Evolutionary conservation across 2,888 invertebrate species (phyloP), one percentile per base, ranked within the genome.

Genomic region (Limenitis camilla): DNA sequence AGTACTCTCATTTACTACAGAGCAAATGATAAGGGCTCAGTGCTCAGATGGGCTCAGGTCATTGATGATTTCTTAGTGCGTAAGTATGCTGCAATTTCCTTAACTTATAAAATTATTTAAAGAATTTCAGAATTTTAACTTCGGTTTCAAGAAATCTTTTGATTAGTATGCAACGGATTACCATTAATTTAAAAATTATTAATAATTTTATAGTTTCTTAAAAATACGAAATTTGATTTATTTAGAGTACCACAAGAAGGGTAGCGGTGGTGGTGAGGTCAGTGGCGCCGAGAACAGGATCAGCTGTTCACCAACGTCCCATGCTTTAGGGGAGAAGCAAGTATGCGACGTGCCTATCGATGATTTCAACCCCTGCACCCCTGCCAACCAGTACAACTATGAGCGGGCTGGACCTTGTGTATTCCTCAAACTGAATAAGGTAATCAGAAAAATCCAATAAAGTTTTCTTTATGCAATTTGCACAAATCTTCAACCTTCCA

Each of bases 1-100:
- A 98, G 97, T 78, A 98, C 98, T 60, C 91, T 99, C 70, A 95
- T 99, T 84, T 96, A 97, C 93, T 98, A 97, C 90, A 94, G 92
- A 81, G 91, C 92, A 60, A 90, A 90, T 66, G 92, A 93, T 72
- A 90, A 90, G 72, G 92, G 93, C 52, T 95, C 95, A 76, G 93
- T 92, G 71, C 89, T 92, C 66, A 92, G 93, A 73, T 96, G 96
- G 96, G 91, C 93, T 62, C 86, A 89, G 48, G 92, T 93, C 78
- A 89, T 96, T 65, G 91, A 92, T 63, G 83, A 88, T 44, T 97
- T 94, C 80, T 88, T 97, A 61, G 84, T 91, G 72, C 89, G 97
- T 97, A 88, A 91, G 90, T 60, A 32, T 27, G 8, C 27, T 48
- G 27, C 9, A 8, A 8, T 39, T n/a, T 2, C 8, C 6, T 39